phyloP scores from a whole-genome alignment of 2,888 invertebrate species.

The Netelia inedita region DNA sequence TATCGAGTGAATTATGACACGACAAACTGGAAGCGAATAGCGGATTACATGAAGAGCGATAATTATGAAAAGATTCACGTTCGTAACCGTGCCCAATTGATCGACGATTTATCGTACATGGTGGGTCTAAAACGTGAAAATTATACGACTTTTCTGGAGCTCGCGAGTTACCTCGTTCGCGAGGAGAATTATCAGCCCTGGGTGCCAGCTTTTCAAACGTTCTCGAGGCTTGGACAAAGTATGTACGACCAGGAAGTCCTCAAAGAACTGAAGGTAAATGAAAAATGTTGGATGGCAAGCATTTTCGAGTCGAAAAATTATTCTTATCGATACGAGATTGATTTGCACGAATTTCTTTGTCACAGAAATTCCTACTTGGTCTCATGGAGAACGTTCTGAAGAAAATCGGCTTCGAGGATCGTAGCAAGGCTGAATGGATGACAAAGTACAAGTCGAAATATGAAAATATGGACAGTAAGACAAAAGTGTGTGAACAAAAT shows the following conservation, averaged over 20 bases:
- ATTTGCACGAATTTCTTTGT: background rate
- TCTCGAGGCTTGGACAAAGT: conserved; percentile 40
- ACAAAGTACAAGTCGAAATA: conserved; percentile 57
- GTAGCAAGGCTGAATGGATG: conserved; percentile 58
- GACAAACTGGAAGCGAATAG: conserved; percentile 88
- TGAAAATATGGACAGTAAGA: conserved; percentile 45
- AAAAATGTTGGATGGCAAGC: background rate
- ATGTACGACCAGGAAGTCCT: conserved; percentile 58
- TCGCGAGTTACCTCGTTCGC: conserved; percentile 87
- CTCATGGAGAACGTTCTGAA: conserved; percentile 64
- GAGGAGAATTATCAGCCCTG: conserved; percentile 90
- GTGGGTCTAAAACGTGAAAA: conserved; percentile 83
- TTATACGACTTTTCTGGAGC: conserved; percentile 85
- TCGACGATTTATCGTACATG: conserved; percentile 91
- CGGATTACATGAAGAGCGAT: conserved; percentile 84
- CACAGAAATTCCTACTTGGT: conserved; percentile 61
- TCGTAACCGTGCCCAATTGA: conserved; percentile 90
- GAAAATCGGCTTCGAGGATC: conserved; percentile 67
- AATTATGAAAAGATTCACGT: conserved; percentile 86
- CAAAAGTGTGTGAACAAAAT: conserved; percentile 41
- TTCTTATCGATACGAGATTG: background rate
- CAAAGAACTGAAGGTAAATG: conserved; percentile 61
- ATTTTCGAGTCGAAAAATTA: background rate
- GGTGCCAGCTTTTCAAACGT: conserved; percentile 83
- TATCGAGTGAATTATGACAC: conserved; percentile 88